phyloP scores from a whole-genome alignment of 2,888 invertebrate species.

The Pasiphila rectangulata region DNA sequence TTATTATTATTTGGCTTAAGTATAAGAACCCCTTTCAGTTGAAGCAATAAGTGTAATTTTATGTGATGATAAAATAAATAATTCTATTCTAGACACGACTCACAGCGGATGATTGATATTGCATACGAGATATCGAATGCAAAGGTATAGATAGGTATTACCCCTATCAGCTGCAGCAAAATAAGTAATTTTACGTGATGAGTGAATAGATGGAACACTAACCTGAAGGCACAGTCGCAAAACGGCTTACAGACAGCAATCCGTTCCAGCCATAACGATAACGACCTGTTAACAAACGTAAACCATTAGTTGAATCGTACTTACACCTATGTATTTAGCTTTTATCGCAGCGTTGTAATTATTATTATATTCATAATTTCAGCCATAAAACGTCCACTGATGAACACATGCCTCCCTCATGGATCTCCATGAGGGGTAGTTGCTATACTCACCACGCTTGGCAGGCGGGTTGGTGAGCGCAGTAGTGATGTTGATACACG shows the following conservation, averaged over 20 bases:
- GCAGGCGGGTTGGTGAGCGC: no score
- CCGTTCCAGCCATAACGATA: conserved; percentile 45
- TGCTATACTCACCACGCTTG: no score
- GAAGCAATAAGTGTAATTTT: no score
- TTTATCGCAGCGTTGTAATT: conserved; percentile 13
- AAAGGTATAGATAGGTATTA: not conserved
- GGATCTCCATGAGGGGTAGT: no score
- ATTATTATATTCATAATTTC: conserved; percentile 8
- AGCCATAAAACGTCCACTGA: no score
- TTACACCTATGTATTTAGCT: conserved; percentile 17
- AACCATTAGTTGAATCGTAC: conserved; percentile 26
- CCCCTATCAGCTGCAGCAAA: not conserved
- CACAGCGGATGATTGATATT: no score
- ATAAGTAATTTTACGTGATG: not conserved
- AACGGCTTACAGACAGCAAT: conserved; percentile 40
- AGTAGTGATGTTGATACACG: no score
- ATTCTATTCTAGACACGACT: no score
- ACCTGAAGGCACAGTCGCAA: conserved; percentile 54
- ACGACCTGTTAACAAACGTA: conserved; percentile 48
- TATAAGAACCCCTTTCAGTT: no score
- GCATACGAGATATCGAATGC: not conserved
- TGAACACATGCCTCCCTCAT: no score
- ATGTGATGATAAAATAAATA: no score
- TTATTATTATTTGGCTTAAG: no score
- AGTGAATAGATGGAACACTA: conserved; percentile 29